Evolutionary conservation across 1,140 invertebrate species (phyloP).

Genomic region (Himalopsyche phryganea): DNA sequence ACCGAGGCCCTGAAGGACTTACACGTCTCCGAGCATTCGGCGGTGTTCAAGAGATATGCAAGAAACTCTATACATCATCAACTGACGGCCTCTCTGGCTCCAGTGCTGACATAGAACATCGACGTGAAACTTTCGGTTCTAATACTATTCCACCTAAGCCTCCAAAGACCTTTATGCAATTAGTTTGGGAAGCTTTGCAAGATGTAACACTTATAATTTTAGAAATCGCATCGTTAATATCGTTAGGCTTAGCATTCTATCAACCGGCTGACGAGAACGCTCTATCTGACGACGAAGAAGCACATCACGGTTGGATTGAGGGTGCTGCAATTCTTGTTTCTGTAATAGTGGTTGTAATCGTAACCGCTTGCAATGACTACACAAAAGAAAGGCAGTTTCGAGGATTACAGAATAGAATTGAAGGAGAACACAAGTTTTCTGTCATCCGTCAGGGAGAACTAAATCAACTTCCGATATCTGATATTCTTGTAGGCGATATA

Average conservation of each 20-base stretch:
- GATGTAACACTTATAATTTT: slow-evolving; percentile 67
- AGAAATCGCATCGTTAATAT: slow-evolving; percentile 52
- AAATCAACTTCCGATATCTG: slow-evolving; percentile 60
- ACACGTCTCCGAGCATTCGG: slow-evolving; percentile 68
- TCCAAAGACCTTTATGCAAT: slow-evolving; percentile 52
- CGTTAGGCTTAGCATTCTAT: slow-evolving; percentile 50
- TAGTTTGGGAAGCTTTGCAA: slow-evolving; percentile 70
- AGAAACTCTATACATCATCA: slow-evolving; percentile 80
- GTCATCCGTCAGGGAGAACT: slow-evolving; percentile 61
- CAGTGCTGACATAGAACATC: slow-evolving; percentile 52
- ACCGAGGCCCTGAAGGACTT: slow-evolving; percentile 72
- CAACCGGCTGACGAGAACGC: slow-evolving; percentile 7
- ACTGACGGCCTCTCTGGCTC: slow-evolving; percentile 63
- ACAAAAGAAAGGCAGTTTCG: slow-evolving; percentile 66
- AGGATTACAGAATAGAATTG: slow-evolving; percentile 65
- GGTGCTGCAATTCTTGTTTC: slow-evolving; percentile 63
- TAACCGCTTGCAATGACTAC: slow-evolving; percentile 68
- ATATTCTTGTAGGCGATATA: slow-evolving; percentile 67
- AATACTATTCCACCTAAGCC: slow-evolving; percentile 64
- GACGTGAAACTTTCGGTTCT: slow-evolving; percentile 57
- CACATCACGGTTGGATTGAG: slow-evolving; percentile 57
- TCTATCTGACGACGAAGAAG: slow-evolving; percentile 38
- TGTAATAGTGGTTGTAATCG: slow-evolving; percentile 63
- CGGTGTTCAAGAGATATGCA: slow-evolving; percentile 79
- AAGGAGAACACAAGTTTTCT: slow-evolving; percentile 65